Evolutionary conservation across 2,888 invertebrate genomes (phyloP), one percentile per base, ranked within the genome.

Genomic region (Drosophila antonietae): DNA sequence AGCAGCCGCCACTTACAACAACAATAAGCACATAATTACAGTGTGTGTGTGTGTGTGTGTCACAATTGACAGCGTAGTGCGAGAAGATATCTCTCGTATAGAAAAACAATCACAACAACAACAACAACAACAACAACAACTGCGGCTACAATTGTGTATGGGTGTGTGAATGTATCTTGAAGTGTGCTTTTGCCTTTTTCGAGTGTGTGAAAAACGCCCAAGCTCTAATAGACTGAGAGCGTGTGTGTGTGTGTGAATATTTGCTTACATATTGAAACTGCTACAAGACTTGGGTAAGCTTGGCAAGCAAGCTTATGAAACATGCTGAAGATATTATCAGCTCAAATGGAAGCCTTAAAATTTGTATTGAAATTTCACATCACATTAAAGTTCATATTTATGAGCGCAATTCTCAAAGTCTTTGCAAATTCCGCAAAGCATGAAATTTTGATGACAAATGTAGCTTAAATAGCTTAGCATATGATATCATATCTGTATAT

Each of bases 181-280:
- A 85, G 83, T 88, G 75, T 83, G 72, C 43, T 35, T 58, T 61
- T 61, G 60, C 47, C 52, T 47, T 57, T 37, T 72, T 44, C 49
- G 58, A 73, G 76, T 88, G 84, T 85, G 84, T 79, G 84, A 85
- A 85, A 85, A 88, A 88, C 84, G 77, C 84, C 84, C 68, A 76
- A 88, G 79, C 89, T 78, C 41, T 6, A 41, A 41, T 15, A 41
- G 41, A 41, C n/a, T n/a, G 0, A 23, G 23, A 23, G 46, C 52
- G 18, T 69, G 8, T 9, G 1, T 41, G 41, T 9, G 1, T 39
- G 41, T 74, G 57, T 56, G 31, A 59, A 9, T n/a, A 20, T 56
- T 33, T 43, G 43, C 20, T 20, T 60, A 53, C 68, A 63, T 62
- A 58, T 63, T 53, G 59, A 52, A 52, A 35, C 9, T 37, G 31